A percentile compares a stretch with the other conserved stretches of the same genome.
phyloP scores from a whole-genome alignment of 2,888 invertebrate species.

The Barypeithes pellucidus region DNA sequence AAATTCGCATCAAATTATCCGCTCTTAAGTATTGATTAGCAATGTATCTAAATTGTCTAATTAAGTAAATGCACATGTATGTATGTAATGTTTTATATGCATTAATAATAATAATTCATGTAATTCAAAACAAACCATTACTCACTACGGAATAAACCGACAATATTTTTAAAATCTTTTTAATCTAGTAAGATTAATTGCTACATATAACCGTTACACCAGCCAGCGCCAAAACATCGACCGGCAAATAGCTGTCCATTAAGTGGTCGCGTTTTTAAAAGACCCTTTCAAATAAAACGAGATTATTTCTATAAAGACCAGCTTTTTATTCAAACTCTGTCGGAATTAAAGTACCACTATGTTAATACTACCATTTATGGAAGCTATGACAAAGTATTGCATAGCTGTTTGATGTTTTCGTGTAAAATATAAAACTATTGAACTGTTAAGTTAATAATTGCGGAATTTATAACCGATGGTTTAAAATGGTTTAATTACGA shows the following conservation, averaged over 20 bases:
- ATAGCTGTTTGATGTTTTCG: too few relatives aligned
- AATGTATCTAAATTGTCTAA: too few relatives aligned
- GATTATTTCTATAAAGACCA: slow-evolving; percentile 13
- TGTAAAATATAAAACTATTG: too few relatives aligned
- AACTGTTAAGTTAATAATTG: too few relatives aligned
- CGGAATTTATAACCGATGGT: too few relatives aligned
- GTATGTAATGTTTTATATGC: too few relatives aligned
- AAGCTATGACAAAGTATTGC: too few relatives aligned
- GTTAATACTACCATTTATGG: slow-evolving; percentile 3
- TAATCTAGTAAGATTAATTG: slow-evolving; percentile 29
- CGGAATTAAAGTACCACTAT: slow-evolving; percentile 5
- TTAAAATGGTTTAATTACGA: too few relatives aligned
- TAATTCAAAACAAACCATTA: slow-evolving; percentile 18
- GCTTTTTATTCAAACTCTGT: slow-evolving; percentile 9
- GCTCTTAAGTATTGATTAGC: too few relatives aligned
- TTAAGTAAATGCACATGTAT: too few relatives aligned
- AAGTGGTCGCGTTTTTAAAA: slow-evolving; percentile 8
- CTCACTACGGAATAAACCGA: not conserved
- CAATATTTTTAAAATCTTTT: slow-evolving; percentile 29
- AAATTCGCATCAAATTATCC: too few relatives aligned
- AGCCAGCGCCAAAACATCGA: slow-evolving; percentile 16
- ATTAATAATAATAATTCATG: too few relatives aligned
- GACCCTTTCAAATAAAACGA: slow-evolving; percentile 2
- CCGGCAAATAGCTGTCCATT: slow-evolving; percentile 24
- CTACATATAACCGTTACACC: slow-evolving; percentile 8